Evolutionary conservation across 1,140 invertebrate genomes (phyloP), one percentile per base, ranked within the genome.

Genomic region (Megalonaias nervosa): DNA sequence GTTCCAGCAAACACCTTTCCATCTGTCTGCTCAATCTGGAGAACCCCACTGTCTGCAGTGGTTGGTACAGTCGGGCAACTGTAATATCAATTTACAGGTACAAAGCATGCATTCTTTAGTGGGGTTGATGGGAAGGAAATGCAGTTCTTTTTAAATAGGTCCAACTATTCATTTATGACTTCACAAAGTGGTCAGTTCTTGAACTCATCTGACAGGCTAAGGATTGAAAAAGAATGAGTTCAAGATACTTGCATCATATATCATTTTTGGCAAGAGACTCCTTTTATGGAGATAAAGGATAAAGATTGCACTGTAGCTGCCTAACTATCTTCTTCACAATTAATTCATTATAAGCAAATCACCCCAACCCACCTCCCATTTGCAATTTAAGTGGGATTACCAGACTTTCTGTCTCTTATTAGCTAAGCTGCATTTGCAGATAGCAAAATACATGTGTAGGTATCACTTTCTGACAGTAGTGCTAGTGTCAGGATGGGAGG

Each of bases 21-120:
- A 89, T 75, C 57, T 89, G 21, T 81, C 84, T 38, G 82, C 84
- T 17, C 81, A 79, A 77, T 82, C 74, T 60, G 86, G 86, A 38
- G 86, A 89, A 38, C 83, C 87, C 31, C 83, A 86, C 31, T 87
- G 85, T 77, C 75, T 87, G 66, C 85, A 85, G 67, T 89, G 87
- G 87, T 77, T 89, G 21, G 55, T 87, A 55, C 83, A 87, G 76
- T 80, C 83, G 38, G 82, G 82, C n/a, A 69, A 71, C 16, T 77
- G 79, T 75, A 75, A 78, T 73, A 23, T 80, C 64, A 67, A 70
- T 62, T 64, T 68, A 64, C 84, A 86, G 85, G 86, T 88, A 85
- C 81, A 26, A 38, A 48, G 38, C 31, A 67, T 26, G 9, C 38
- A 48, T 48, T 48, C 38, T 48, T 48, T 48, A 48, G 6, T 48